Percentiles rank a stretch among this genome's conserved stretches.
Evolutionary conservation across 1,140 invertebrate species (phyloP).

Genomic region (Coenobita brevimanus): DNA sequence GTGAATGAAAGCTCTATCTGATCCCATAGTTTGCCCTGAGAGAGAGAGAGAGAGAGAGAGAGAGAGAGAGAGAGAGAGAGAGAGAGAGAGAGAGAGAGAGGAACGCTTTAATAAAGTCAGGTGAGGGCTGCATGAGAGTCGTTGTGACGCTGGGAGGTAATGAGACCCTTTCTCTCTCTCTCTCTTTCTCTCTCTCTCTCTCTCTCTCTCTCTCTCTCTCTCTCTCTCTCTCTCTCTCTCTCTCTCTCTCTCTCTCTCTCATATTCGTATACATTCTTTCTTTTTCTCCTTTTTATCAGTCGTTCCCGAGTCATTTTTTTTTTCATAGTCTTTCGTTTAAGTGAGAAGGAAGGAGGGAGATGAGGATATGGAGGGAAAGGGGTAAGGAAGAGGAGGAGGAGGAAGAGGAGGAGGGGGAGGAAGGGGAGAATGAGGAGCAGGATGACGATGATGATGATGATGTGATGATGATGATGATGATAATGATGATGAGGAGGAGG

Average conservation of each 20-base stretch:
- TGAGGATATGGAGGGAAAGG: background rate
- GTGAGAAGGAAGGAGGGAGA: background rate
- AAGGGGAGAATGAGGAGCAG: background rate
- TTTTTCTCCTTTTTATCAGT: background rate
- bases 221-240: background rate
- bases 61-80: conserved; percentile 47
- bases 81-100: background rate
- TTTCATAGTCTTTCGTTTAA: background rate
- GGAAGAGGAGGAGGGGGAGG: background rate
- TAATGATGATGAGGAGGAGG: no score
- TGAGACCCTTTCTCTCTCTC: background rate
- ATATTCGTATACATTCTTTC: background rate
- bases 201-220: background rate
- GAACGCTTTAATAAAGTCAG: conserved; percentile 14
- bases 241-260: conserved; percentile 36
- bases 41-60: conserved; percentile 38
- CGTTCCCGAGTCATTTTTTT: background rate
- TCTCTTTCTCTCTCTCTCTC: background rate
- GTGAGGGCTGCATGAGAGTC: conserved; percentile 13
- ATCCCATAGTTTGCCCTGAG: no score
- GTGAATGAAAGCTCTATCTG: no score
- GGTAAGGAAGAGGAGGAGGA: background rate
- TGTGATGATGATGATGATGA: no score
- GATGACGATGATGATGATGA: no score
- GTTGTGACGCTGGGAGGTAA: background rate